phyloP scores from a whole-genome alignment of 2,888 invertebrate genomes.

The Drosophila formosana region DNA sequence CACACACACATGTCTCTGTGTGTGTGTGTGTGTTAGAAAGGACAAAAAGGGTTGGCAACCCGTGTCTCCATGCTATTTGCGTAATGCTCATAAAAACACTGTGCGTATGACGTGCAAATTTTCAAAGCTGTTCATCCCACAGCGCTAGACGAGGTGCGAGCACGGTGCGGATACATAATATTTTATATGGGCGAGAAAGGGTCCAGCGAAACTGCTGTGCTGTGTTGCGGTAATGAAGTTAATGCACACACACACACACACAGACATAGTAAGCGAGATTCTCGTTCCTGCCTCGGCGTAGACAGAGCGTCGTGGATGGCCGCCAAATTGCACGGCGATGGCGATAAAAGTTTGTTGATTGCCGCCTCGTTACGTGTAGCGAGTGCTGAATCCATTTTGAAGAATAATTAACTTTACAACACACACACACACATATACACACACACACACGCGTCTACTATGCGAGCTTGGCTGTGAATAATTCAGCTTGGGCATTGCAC shows the following conservation, averaged over 20 bases:
- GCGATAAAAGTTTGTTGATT: constrained; percentile 60
- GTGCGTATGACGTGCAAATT: constrained; percentile 78
- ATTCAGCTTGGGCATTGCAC: constrained; percentile 33
- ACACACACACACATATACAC: constrained; percentile 17
- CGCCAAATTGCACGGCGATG: constrained; percentile 50
- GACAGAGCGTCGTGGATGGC: constrained; percentile 37
- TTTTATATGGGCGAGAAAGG: constrained; percentile 50
- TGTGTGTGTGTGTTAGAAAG: background rate
- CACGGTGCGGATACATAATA: constrained; percentile 43
- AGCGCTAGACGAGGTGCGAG: constrained; percentile 7
- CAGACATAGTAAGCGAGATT: background rate
- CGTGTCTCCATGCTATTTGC: constrained; percentile 41
- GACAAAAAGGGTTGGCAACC: constrained; percentile 50
- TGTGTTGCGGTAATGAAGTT: constrained; percentile 68
- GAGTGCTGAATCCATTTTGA: constrained; percentile 62
- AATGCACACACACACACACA: constrained; percentile 46
- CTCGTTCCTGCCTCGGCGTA: background rate
- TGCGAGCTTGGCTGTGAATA: constrained; percentile 15
- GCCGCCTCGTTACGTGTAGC: constrained; percentile 60
- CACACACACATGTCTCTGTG: constrained; percentile 1
- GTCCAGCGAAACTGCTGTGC: constrained; percentile 40
- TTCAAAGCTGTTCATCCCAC: constrained; percentile 59
- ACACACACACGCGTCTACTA: constrained; percentile 1
- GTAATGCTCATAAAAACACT: constrained; percentile 54
- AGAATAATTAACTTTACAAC: constrained; percentile 68